Percentiles rank a stretch among this genome's conserved stretches.
phyloP scores from a whole-genome alignment of 2,113 vertebrate genomes.

The Podarcis cretensis region DNA sequence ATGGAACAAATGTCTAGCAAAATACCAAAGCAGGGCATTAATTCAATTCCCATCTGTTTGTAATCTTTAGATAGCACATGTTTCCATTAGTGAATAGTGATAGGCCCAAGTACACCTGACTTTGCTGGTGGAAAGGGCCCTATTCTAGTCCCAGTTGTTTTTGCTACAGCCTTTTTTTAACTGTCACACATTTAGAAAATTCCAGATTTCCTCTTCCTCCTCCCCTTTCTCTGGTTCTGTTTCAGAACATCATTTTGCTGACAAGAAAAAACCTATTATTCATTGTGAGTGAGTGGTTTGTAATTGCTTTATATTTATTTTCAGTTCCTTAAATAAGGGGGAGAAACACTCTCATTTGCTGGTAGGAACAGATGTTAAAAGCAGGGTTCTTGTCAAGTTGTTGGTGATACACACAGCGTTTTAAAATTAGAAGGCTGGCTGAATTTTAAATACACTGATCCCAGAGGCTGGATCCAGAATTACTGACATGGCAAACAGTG shows the following conservation, averaged over 20 bases:
- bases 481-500: constrained; percentile 63
- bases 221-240: neutral
- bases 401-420: constrained; percentile 64
- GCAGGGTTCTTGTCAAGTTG: constrained; percentile 71
- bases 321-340: constrained; percentile 72
- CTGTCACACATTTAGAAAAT: constrained; percentile 9
- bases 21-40: neutral
- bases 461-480: constrained; percentile 60
- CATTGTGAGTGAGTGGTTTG: constrained; percentile 62
- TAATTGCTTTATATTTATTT: constrained; percentile 72
- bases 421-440: constrained; percentile 72
- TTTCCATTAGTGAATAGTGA: neutral
- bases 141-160: neutral
- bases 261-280: constrained; percentile 56
- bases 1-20: neutral
- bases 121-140: neutral
- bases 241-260: constrained; percentile 34
- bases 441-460: constrained; percentile 77
- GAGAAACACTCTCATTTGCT: constrained; percentile 58
- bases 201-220: neutral
- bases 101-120: neutral
- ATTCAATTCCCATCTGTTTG: constrained; percentile 1
- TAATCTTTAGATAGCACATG: constrained; percentile 7
- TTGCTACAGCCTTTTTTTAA: neutral
- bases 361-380: constrained; percentile 78